Percentiles rank a stretch among this genome's conserved stretches.
Evolutionary conservation across 1,140 invertebrate genomes (phyloP).

Genomic region (Bombus consobrinus): DNA sequence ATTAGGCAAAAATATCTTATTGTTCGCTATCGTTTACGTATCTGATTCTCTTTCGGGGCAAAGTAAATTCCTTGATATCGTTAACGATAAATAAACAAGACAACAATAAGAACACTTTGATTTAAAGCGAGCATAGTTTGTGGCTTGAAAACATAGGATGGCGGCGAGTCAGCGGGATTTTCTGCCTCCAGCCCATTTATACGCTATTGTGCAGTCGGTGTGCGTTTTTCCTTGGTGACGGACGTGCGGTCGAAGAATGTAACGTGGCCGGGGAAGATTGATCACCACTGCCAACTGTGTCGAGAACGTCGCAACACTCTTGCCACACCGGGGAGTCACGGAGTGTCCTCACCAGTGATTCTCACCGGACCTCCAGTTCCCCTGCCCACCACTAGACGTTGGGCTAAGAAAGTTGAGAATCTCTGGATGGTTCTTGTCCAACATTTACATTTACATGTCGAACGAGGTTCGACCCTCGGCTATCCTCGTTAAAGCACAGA

Average conservation of each 20-base stretch:
- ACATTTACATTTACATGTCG: slow-evolving; percentile 77
- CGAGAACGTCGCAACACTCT: slow-evolving; percentile 71
- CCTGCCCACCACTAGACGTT: not conserved
- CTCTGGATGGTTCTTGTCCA: slow-evolving; percentile 67
- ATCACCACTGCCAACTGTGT: slow-evolving; percentile 72
- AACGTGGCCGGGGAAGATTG: slow-evolving; percentile 65
- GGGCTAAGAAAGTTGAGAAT: slow-evolving; percentile 48
- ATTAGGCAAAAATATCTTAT: not conserved
- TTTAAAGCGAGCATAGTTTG: not conserved
- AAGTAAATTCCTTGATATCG: not conserved
- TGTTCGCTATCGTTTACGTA: too few species aligned
- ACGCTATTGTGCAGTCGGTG: slow-evolving; percentile 33
- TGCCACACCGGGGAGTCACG: slow-evolving; percentile 61
- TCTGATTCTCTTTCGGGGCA: too few species aligned
- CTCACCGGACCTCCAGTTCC: slow-evolving; percentile 47
- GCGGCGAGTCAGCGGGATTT: not conserved
- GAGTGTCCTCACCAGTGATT: slow-evolving; percentile 67
- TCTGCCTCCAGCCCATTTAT: slow-evolving; percentile 12
- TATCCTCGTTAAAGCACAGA: slow-evolving; percentile 67
- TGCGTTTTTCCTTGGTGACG: slow-evolving; percentile 39
- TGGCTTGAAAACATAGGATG: not conserved
- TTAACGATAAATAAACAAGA: not conserved
- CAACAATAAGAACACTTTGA: not conserved
- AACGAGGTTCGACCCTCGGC: slow-evolving; percentile 72
- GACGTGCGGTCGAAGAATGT: slow-evolving; percentile 50